Evolutionary conservation across 2,113 vertebrate genomes (phyloP).

Genomic region (Pseudorectes ferrugineus): DNA sequence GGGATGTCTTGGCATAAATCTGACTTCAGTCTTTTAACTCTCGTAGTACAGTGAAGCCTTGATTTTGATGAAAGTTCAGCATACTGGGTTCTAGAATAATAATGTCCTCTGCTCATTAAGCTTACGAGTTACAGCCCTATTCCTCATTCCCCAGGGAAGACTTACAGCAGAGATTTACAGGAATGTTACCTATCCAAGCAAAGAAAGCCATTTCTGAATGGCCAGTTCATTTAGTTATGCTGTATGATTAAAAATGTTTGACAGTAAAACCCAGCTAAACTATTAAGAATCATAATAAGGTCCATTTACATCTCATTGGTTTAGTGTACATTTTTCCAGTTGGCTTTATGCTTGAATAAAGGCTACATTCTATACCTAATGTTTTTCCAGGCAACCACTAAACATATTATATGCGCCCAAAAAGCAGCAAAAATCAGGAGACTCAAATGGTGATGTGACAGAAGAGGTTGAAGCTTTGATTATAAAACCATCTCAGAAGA

Average conservation of each 20-base stretch:
- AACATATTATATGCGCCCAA: conserved; percentile 76
- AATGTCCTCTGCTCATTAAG: not conserved
- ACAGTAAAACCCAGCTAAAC: not conserved
- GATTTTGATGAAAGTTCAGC: not conserved
- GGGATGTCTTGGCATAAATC: not conserved
- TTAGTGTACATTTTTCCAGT: not conserved
- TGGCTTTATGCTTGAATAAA: not conserved
- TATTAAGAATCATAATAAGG: not conserved
- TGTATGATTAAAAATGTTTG: not conserved
- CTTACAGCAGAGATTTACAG: not conserved
- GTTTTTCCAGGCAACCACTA: conserved; percentile 51
- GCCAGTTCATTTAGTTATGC: not conserved
- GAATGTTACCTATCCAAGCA: not conserved
- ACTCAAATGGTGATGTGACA: conserved; percentile 56
- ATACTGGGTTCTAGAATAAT: not conserved
- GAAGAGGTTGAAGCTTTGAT: conserved; percentile 90
- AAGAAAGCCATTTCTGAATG: not conserved
- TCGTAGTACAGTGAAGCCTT: not conserved
- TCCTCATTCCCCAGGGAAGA: not conserved
- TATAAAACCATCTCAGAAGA: conserved; percentile 69
- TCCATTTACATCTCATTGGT: not conserved
- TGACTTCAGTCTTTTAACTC: not conserved
- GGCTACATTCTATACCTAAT: not conserved
- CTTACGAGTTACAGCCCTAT: not conserved
- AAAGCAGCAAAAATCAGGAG: conserved; percentile 24